These are phyloP conservation scores for Andricus curvator DNA, from an alignment of 2,888 invertebrate species.

Conservation along the genomic window DNA sequence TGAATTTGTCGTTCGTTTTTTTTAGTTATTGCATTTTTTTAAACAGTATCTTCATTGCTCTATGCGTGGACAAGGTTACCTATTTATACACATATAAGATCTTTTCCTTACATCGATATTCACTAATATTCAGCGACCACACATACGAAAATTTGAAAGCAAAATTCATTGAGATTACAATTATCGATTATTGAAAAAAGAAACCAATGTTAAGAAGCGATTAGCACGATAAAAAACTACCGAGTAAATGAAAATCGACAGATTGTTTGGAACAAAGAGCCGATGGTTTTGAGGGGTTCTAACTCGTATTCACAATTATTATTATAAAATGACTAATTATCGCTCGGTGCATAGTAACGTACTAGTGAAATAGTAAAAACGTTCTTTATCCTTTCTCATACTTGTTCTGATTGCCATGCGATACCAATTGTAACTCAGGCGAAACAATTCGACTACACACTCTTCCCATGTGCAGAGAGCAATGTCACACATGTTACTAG, in stretches of 20 bases:
- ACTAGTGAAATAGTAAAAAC: background rate
- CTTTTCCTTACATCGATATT: slow-evolving; percentile 53
- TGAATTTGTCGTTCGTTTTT: slow-evolving; percentile 29
- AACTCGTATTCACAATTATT: slow-evolving; percentile 19
- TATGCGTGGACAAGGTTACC: slow-evolving; percentile 12
- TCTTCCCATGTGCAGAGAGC: slow-evolving; percentile 6
- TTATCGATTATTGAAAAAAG: slow-evolving; percentile 2
- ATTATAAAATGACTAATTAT: slow-evolving; percentile 32
- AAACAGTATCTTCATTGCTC: slow-evolving; percentile 22
- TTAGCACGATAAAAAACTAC: slow-evolving; percentile 24
- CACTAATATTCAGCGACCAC: slow-evolving; percentile 52
- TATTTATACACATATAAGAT: slow-evolving; percentile 35
- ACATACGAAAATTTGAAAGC: slow-evolving; percentile 16
- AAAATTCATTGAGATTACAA: slow-evolving; percentile 13
- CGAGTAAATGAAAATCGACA: slow-evolving; percentile 33
- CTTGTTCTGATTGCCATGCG: background rate
- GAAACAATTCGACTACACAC: slow-evolving; percentile 19
- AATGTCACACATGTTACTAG: background rate
- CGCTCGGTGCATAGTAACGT: slow-evolving; percentile 18
- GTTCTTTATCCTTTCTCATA: background rate
- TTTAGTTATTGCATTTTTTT: slow-evolving; percentile 33
- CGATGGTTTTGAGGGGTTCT: slow-evolving; percentile 13
- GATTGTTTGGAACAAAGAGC: background rate
- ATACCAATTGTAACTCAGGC: background rate
- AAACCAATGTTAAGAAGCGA: slow-evolving; percentile 17